phyloP scores from a whole-genome alignment of 2,888 invertebrate genomes.

The Polydesmus complanatus region DNA sequence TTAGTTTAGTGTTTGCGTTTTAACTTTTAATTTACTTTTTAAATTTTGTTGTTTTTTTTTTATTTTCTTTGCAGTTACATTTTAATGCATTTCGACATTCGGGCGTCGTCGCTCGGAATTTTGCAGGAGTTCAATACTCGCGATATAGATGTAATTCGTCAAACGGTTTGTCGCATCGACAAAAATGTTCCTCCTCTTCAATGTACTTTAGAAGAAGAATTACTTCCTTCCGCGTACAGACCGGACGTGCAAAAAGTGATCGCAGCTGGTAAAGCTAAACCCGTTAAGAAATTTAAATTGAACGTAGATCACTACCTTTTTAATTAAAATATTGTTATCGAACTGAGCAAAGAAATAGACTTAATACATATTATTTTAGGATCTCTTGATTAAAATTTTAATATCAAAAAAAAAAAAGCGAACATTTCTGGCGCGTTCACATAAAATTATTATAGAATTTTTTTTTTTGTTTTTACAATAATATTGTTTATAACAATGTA shows the following conservation, averaged over 20 bases:
- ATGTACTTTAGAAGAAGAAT: not conserved
- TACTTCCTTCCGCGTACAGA: not conserved
- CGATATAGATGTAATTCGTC: not conserved
- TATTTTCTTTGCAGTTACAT: not conserved
- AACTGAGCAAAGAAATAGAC: no score
- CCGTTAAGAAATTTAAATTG: not conserved
- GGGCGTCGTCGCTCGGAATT: not conserved
- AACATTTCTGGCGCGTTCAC: no score
- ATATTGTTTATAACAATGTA: no score
- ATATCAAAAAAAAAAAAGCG: no score
- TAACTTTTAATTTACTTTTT: no score
- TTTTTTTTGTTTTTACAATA: no score
- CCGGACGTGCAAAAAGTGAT: not conserved
- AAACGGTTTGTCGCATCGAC: not conserved
- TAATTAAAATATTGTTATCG: not conserved
- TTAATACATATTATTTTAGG: no score
- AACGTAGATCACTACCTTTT: not conserved
- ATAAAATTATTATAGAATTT: no score
- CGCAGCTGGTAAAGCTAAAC: not conserved
- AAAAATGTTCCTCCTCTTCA: not conserved
- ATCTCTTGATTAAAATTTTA: no score
- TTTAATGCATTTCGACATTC: not conserved
- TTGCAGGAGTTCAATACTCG: not conserved
- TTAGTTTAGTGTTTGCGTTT: no score
- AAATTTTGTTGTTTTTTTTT: no score